Evolutionary conservation across 2,113 vertebrate species (phyloP).

Genomic region (Vicugna pacos): DNA sequence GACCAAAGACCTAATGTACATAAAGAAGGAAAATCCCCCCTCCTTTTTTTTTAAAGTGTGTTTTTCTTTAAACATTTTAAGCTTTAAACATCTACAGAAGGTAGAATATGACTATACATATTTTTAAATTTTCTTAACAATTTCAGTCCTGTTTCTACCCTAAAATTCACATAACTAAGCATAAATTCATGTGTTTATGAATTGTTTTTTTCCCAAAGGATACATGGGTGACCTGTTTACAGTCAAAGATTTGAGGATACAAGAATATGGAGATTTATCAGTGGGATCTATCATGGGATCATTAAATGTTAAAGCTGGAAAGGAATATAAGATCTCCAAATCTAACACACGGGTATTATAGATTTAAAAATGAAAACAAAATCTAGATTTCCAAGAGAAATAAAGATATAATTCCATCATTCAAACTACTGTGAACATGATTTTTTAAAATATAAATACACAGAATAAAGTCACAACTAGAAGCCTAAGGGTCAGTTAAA

Average conservation of each 20-base stretch:
- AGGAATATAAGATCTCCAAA: neutral
- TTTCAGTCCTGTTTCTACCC: neutral
- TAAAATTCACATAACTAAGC: neutral
- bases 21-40: neutral
- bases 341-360: neutral
- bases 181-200: neutral
- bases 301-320: neutral
- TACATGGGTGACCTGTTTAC: neutral
- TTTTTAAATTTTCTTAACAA: neutral
- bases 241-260: neutral
- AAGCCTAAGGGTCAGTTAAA: neutral
- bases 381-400: neutral
- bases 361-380: neutral
- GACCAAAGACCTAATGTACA: neutral
- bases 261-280: slow-evolving; percentile 3
- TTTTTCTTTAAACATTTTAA: neutral
- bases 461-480: neutral
- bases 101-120: neutral
- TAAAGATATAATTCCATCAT: neutral
- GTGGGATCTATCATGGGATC: neutral
- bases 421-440: neutral
- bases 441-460: neutral
- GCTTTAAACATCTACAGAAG: neutral
- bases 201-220: neutral
- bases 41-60: neutral